These are phyloP conservation scores for Crotalus tigris DNA, from an alignment of 2,113 vertebrate genomes.

Conservation along the genomic window DNA sequence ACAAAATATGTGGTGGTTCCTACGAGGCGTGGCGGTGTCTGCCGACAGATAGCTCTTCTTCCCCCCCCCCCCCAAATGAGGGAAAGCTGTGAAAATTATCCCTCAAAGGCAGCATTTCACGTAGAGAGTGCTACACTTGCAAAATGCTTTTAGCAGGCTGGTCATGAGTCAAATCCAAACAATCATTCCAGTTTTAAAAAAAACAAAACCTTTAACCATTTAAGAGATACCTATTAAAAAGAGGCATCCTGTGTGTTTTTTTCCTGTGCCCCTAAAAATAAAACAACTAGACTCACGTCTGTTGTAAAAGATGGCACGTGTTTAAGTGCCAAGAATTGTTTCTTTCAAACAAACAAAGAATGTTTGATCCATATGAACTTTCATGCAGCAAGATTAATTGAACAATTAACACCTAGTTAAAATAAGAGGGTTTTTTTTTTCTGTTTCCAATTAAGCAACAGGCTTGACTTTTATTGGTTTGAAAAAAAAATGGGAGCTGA, in stretches of 20 bases:
- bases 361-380: not conserved
- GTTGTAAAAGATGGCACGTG: not conserved
- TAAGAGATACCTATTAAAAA: not conserved
- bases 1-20: slow-evolving; percentile 1
- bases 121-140: not conserved
- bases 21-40: not conserved
- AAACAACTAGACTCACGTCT: not conserved
- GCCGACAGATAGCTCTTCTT: not conserved
- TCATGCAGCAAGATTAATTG: not conserved
- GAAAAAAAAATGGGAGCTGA: not conserved
- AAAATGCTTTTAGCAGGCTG: not conserved
- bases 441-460: not conserved
- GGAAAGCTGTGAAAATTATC: not conserved
- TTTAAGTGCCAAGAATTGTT: not conserved
- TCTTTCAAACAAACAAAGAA: not conserved
- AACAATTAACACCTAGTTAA: not conserved
- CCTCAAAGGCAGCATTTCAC: not conserved
- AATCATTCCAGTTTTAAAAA: not conserved
- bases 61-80: not conserved
- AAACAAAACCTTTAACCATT: not conserved
- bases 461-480: not conserved
- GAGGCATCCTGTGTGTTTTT: not conserved
- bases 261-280: not conserved
- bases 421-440: not conserved
- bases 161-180: not conserved